Evolutionary conservation across 2,797 vertebrate genomes (phyloP).

Genomic region (Distichodus sexfasciatus): DNA sequence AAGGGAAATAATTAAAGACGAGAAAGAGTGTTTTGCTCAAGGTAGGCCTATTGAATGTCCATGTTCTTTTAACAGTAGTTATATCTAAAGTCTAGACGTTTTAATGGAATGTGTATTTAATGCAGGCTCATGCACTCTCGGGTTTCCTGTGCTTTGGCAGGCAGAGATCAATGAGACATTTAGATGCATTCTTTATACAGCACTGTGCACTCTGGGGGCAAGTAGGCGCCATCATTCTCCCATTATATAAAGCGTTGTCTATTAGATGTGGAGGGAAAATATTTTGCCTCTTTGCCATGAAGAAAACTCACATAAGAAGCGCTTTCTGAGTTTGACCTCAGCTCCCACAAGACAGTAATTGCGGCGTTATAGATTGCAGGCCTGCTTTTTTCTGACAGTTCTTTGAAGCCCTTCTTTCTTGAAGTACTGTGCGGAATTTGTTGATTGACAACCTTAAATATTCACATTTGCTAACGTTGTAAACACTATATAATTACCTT

Average conservation of each 20-base stretch:
- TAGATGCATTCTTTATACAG: conserved; percentile 17
- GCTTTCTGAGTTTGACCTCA: not conserved
- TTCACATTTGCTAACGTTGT: not conserved
- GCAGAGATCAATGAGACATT: conserved; percentile 46
- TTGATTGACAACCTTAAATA: not conserved
- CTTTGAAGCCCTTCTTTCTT: not conserved
- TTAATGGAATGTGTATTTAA: conserved; percentile 50
- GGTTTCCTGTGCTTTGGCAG: conserved; percentile 31
- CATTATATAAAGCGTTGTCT: conserved; percentile 2
- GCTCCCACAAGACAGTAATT: not conserved
- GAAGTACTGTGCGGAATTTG: not conserved
- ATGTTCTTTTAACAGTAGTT: not conserved
- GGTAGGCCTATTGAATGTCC: conserved; percentile 24
- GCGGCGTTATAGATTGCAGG: not conserved
- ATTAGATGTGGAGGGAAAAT: conserved; percentile 30
- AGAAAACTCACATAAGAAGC: not conserved
- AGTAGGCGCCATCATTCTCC: conserved; percentile 32
- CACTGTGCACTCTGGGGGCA: conserved; percentile 14
- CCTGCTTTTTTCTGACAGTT: not conserved
- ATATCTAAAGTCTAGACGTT: conserved; percentile 37
- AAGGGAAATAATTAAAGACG: not conserved
- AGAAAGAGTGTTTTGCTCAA: conserved; percentile 20
- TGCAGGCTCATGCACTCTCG: conserved; percentile 14
- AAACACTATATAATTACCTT: not conserved
- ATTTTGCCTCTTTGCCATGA: conserved; percentile 16